These are phyloP conservation scores for Ganaspis sp. DNA, from an alignment of 1,140 invertebrate species.

Conservation along the genomic window DNA sequence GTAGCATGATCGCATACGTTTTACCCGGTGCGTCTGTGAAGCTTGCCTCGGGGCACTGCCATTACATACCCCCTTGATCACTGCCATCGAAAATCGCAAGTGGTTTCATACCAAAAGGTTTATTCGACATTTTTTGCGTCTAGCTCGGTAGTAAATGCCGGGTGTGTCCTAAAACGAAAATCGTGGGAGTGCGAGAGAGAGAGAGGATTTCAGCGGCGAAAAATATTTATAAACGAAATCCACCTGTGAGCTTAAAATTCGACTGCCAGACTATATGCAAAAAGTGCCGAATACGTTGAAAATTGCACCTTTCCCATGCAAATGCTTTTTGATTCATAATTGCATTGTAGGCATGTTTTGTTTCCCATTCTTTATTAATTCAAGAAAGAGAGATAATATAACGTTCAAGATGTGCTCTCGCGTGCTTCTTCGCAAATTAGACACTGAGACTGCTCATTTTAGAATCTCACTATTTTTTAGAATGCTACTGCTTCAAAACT, in stretches of 20 bases:
- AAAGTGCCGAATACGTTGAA: constrained; percentile 61
- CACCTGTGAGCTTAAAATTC: constrained; percentile 46
- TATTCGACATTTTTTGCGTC: constrained; percentile 69
- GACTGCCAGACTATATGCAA: constrained; percentile 35
- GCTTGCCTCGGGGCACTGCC: constrained; percentile 61
- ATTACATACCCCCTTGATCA: constrained; percentile 69
- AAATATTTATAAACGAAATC: not conserved
- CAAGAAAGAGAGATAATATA: not conserved
- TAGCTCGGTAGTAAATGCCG: constrained; percentile 75
- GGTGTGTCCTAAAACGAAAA: constrained; percentile 57
- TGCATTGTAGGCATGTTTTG: constrained; percentile 39
- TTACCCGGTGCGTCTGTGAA: constrained; percentile 47
- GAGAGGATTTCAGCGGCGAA: constrained; percentile 38
- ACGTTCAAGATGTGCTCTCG: not conserved
- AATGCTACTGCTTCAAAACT: too few species aligned
- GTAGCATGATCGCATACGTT: constrained; percentile 66
- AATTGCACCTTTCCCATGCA: constrained; percentile 72
- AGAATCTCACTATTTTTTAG: too few species aligned
- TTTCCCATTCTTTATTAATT: constrained; percentile 29
- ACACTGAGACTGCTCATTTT: too few species aligned
- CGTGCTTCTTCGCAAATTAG: too few species aligned
- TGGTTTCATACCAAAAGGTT: constrained; percentile 52
- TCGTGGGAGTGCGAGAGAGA: constrained; percentile 48
- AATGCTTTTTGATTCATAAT: constrained; percentile 55
- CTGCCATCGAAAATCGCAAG: constrained; percentile 65